phyloP scores from a whole-genome alignment of 2,797 vertebrate species.

The Poecilia velifera region DNA sequence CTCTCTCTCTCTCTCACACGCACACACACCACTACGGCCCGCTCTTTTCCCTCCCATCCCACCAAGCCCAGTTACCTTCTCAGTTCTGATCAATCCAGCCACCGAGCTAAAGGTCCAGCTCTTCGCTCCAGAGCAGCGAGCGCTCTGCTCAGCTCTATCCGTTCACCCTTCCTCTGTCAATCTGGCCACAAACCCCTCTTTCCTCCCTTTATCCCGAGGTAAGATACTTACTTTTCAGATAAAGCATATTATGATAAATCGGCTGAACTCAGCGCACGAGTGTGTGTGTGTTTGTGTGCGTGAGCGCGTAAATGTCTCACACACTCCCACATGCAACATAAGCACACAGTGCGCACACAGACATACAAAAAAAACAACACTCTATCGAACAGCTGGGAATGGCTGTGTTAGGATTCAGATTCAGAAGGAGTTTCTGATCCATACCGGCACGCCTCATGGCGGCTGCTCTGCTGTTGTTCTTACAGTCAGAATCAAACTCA shows the following conservation, averaged over 20 bases:
- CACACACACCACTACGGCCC: slow-evolving; percentile 26
- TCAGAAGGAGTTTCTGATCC: background rate
- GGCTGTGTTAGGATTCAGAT: slow-evolving; percentile 37
- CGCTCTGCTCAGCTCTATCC: slow-evolving; percentile 63
- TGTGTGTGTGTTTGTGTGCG: slow-evolving; percentile 65
- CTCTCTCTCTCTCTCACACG: slow-evolving; percentile 1
- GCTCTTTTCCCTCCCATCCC: slow-evolving; percentile 3
- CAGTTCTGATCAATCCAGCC: slow-evolving; percentile 57
- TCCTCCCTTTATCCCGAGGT: slow-evolving; percentile 86
- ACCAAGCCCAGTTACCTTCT: slow-evolving; percentile 65
- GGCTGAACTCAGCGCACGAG: slow-evolving; percentile 82
- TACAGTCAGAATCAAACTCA: slow-evolving; percentile 3
- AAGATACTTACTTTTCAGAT: slow-evolving; percentile 89
- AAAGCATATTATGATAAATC: slow-evolving; percentile 89
- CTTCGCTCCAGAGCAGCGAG: slow-evolving; percentile 46
- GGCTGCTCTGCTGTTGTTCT: background rate
- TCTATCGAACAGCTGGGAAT: slow-evolving; percentile 68
- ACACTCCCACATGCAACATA: slow-evolving; percentile 49
- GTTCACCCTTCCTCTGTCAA: slow-evolving; percentile 79
- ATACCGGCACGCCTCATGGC: background rate
- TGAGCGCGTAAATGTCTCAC: slow-evolving; percentile 60
- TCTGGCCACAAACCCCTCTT: slow-evolving; percentile 84
- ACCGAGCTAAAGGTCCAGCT: slow-evolving; percentile 39
- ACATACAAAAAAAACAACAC: slow-evolving; percentile 53
- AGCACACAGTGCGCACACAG: slow-evolving; percentile 52